Conservation (phyloP, 2,888 invertebrate genomes). For the Nephrotoma guestfalica region DNA sequence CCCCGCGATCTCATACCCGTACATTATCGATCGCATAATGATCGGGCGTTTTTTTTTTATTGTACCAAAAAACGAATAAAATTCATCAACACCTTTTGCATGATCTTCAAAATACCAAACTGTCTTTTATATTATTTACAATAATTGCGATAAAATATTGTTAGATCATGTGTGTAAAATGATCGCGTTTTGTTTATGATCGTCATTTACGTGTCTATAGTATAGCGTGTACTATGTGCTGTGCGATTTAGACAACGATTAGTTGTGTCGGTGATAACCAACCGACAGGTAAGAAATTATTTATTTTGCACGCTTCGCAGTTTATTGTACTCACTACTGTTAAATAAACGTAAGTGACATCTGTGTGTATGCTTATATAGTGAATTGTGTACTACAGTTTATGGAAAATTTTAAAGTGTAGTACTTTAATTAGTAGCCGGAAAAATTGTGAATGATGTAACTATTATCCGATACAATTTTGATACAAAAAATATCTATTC, state of each 20-base stretch:
- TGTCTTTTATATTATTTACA: too few species aligned
- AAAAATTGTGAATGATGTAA: background rate
- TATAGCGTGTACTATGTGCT: background rate
- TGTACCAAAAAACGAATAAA: too few species aligned
- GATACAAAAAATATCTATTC: background rate
- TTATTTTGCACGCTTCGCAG: background rate
- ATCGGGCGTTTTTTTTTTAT: too few species aligned
- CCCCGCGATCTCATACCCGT: too few species aligned
- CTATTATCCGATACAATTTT: background rate
- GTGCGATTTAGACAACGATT: background rate
- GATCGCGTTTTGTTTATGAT: background rate
- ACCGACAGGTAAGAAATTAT: background rate
- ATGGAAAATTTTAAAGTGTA: background rate
- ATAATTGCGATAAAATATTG: too few species aligned
- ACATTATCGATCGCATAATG: too few species aligned
- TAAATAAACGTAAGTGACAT: background rate
- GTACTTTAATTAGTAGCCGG: background rate
- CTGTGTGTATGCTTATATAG: background rate
- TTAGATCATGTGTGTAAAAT: background rate
- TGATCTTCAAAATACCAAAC: too few species aligned
- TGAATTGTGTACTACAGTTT: background rate
- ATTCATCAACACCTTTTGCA: too few species aligned
- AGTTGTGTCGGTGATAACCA: background rate
- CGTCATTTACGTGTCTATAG: background rate
- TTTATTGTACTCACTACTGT: background rate